Evolutionary conservation across 1,140 invertebrate genomes (phyloP), one percentile per base, ranked within the genome.

Genomic region (Penaeus vannamei): DNA sequence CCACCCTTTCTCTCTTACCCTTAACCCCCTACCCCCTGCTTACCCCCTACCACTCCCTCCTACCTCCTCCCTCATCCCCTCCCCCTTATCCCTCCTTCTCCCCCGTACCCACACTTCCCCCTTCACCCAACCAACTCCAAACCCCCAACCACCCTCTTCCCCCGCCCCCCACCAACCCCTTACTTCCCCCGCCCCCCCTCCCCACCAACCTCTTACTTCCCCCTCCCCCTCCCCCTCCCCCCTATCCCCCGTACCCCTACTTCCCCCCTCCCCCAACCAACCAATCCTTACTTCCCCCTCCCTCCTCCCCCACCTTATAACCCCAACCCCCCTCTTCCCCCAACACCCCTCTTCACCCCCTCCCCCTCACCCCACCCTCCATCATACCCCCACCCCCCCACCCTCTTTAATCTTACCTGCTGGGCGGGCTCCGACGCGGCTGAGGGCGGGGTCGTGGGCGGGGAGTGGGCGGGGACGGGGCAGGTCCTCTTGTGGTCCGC

Each of bases 361-460:
- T 36, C 53, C 80, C 4, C 80, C 19, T 14, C 29, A 5, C 5
- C 72, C 17, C 17, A 8, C 12, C n/a, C n/a, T 72, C n/a, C 17
- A 23, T 26, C 36, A 1, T 8, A n/a, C 23, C 36, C 14, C 26
- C 26, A 19, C n/a, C 19, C 14, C 36, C 26, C 36, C 10, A 19
- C n/a, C 36, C 19, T 5, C 17, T 5, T 62, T 17, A n/a, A 23
- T 22, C 87, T 84, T n/a, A 89, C 87, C 87, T 89, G 87, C n/a
- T 77, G 53, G 17, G 87, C 87, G 59, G 87, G 87, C 72, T 89
- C 87, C 2, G 87, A 89, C n/a, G 87, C 82, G 36, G 87, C 82
- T 26, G 82, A 84, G 36, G 87, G 87, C 36, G 87, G 66, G 36
- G 87, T 89, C 26, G 87, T 26, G 26, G 46, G 69, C 14, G 53